A percentile compares a stretch with the other conserved stretches of the same genome.
Evolutionary conservation across 1,140 invertebrate species (phyloP).

Genomic region (Caenorhabditis tropicalis): DNA sequence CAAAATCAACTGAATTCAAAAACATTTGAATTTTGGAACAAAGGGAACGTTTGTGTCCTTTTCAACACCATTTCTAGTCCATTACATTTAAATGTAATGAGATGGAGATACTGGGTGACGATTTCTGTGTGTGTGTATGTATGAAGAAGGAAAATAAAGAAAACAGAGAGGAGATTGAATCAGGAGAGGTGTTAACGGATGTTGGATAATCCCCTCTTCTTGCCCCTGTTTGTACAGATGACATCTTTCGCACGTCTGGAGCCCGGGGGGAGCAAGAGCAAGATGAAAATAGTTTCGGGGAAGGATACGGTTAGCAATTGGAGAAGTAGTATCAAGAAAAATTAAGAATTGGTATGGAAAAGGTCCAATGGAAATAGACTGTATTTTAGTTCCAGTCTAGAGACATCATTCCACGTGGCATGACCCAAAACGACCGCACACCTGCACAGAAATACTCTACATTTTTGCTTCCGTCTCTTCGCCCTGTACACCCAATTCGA

Average conservation of each 20-base stretch:
- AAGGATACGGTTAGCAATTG: too few relatives aligned
- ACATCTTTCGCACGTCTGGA: neutral
- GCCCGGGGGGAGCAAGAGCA: neutral
- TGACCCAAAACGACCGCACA: too few relatives aligned
- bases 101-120: neutral
- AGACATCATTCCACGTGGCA: too few relatives aligned
- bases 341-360: too few relatives aligned
- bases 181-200: neutral
- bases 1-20: neutral
- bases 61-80: too few relatives aligned
- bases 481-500: too few relatives aligned
- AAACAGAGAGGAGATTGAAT: neutral
- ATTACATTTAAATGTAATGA: conserved; percentile 1
- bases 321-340: too few relatives aligned
- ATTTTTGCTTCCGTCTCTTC: too few relatives aligned
- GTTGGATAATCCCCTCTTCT: neutral
- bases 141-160: neutral
- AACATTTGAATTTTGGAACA: neutral
- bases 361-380: too few relatives aligned
- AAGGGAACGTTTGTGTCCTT: neutral
- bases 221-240: neutral
- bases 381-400: too few relatives aligned
- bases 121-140: too few relatives aligned
- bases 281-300: neutral
- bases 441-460: too few relatives aligned